Percentiles rank a stretch among this genome's conserved stretches.
phyloP scores from a whole-genome alignment of 92 coral and sea anemone genomes.

The Montipora capitata region DNA sequence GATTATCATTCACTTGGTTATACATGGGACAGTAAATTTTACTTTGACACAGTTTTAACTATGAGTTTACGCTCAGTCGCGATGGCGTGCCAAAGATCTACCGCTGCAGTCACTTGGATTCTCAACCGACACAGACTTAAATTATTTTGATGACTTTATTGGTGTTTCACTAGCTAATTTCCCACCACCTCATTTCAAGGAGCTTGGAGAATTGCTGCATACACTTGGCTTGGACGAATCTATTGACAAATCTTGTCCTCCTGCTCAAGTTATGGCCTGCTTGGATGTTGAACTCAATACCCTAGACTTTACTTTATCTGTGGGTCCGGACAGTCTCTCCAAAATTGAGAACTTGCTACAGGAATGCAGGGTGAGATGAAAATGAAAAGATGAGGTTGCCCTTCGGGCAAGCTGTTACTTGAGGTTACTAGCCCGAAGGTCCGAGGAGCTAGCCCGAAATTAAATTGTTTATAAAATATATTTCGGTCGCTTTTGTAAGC shows the following conservation, averaged over 20 bases:
- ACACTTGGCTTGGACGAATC: constrained; percentile 7
- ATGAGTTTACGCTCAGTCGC: constrained; percentile 46
- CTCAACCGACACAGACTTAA: neutral
- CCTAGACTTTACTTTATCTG: constrained; percentile 32
- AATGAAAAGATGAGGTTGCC: too few relatives aligned
- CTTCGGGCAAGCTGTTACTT: too few relatives aligned
- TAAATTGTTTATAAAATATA: too few relatives aligned
- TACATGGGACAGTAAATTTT: neutral
- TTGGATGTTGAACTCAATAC: constrained; percentile 49
- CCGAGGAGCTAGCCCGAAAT: too few relatives aligned
- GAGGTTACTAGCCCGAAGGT: too few relatives aligned
- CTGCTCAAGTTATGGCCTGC: constrained; percentile 11
- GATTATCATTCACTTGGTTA: constrained; percentile 39
- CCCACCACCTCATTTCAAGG: neutral
- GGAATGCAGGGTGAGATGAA: too few relatives aligned
- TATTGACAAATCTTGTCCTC: neutral
- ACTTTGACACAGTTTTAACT: constrained; percentile 40
- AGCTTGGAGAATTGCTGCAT: neutral
- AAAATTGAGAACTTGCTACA: constrained; percentile 22
- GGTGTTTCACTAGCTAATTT: neutral
- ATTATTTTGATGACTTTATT: constrained; percentile 50
- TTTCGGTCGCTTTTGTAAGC: too few relatives aligned
- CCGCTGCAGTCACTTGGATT: constrained; percentile 28
- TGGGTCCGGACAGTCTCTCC: constrained; percentile 2
- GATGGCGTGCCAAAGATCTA: constrained; percentile 45